phyloP scores from a whole-genome alignment of 2,888 invertebrate genomes.

The Hydrotaea cyrtoneurina region DNA sequence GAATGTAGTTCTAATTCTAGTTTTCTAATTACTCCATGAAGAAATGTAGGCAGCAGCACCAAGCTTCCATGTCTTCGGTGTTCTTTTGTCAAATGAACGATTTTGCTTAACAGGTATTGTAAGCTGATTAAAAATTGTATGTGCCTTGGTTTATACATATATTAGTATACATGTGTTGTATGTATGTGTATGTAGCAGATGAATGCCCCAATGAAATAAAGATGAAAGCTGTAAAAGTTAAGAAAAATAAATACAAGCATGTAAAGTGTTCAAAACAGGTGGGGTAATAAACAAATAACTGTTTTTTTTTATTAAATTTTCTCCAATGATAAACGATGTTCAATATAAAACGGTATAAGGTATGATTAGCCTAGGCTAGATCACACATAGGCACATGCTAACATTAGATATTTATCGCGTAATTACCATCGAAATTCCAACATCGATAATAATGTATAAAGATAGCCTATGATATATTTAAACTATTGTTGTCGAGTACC shows the following conservation, averaged over 20 bases:
- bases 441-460: too few species aligned
- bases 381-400: too few species aligned
- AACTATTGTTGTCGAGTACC: too few species aligned
- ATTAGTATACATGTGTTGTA: constrained; percentile 21
- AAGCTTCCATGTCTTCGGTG: not conserved
- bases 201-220: not conserved
- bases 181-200: not conserved
- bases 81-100: constrained; percentile 42
- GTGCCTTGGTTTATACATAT: too few species aligned
- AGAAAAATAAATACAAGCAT: constrained; percentile 13
- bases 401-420: too few species aligned
- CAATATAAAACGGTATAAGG: too few species aligned
- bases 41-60: constrained; percentile 6
- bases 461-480: too few species aligned
- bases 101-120: constrained; percentile 20
- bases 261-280: constrained; percentile 12
- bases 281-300: not conserved
- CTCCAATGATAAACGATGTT: not conserved
- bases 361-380: too few species aligned
- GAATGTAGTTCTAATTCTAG: constrained; percentile 48
- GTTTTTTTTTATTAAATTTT: not conserved
- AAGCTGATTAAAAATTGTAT: constrained; percentile 19
- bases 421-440: too few species aligned
- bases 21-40: constrained; percentile 38
- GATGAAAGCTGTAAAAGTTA: constrained; percentile 31